phyloP scores from a whole-genome alignment of 2,113 vertebrate species.

The Mirounga angustirostris region DNA sequence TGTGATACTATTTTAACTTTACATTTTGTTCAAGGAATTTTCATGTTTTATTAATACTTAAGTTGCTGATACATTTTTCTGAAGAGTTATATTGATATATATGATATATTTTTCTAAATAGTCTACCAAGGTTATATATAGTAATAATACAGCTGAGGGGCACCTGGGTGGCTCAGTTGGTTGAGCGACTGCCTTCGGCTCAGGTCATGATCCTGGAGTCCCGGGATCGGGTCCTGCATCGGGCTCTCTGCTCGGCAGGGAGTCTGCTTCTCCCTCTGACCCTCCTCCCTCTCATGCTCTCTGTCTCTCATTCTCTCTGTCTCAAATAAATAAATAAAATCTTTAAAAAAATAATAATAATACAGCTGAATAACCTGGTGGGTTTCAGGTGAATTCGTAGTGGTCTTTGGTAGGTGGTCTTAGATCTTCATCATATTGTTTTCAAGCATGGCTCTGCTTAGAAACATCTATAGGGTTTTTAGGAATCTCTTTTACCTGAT shows the following conservation, averaged over 20 bases:
- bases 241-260: too few relatives aligned
- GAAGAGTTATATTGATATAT: neutral
- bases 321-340: too few relatives aligned
- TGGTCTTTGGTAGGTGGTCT: neutral
- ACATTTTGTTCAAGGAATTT: neutral
- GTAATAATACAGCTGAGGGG: neutral
- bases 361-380: neutral
- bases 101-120: neutral
- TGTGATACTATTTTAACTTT: neutral
- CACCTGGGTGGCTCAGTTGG: too few relatives aligned
- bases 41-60: neutral
- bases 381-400: neutral
- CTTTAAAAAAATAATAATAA: neutral
- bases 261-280: too few relatives aligned
- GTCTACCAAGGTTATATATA: neutral
- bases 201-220: too few relatives aligned
- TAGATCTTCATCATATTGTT: neutral
- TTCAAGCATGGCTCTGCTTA: neutral
- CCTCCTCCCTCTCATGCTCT: too few relatives aligned
- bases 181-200: too few relatives aligned
- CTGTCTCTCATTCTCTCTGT: too few relatives aligned
- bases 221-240: too few relatives aligned
- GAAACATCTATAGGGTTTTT: neutral
- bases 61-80: neutral
- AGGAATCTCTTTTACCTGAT: neutral